These are phyloP conservation scores for Calliopum simillimum DNA, from an alignment of 2,888 invertebrate species.

Conservation along the genomic window DNA sequence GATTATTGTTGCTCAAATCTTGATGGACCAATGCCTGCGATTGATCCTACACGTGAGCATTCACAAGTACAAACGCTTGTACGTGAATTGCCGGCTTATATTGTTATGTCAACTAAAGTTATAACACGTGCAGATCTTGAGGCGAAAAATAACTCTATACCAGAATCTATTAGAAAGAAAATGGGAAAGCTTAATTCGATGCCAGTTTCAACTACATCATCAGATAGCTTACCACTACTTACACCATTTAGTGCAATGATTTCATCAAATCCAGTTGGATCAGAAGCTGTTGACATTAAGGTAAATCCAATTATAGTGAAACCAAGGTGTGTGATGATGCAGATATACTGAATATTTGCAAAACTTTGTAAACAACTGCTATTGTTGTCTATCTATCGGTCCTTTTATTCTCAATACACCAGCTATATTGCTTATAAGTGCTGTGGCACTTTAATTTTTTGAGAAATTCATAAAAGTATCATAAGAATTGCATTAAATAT, in stretches of 20 bases:
- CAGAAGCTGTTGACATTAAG: conserved; percentile 8
- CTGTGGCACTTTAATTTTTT: too few relatives aligned
- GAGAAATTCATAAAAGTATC: too few relatives aligned
- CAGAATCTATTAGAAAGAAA: conserved; percentile 54
- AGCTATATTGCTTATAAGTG: too few relatives aligned
- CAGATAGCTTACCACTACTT: conserved; percentile 15
- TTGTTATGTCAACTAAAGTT: conserved; percentile 61
- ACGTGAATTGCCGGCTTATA: conserved; percentile 58
- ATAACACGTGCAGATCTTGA: conserved; percentile 50
- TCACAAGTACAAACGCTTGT: conserved; percentile 52
- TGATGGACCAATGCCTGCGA: conserved; percentile 61
- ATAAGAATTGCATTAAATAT: too few relatives aligned
- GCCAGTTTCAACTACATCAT: background rate
- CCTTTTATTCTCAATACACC: too few relatives aligned
- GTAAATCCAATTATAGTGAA: too few relatives aligned
- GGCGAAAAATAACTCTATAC: conserved; percentile 43
- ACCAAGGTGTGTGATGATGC: too few relatives aligned
- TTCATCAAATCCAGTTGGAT: background rate
- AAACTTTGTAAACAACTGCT: too few relatives aligned
- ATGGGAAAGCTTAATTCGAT: conserved; percentile 48
- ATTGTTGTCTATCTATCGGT: too few relatives aligned
- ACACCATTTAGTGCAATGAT: conserved; percentile 32
- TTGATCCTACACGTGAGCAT: conserved; percentile 60
- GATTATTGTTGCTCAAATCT: conserved; percentile 60
- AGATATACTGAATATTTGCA: too few relatives aligned